These are phyloP conservation scores for Sphenodon punctatus DNA, from an alignment of 2,797 vertebrate genomes.

Conservation along the genomic window DNA sequence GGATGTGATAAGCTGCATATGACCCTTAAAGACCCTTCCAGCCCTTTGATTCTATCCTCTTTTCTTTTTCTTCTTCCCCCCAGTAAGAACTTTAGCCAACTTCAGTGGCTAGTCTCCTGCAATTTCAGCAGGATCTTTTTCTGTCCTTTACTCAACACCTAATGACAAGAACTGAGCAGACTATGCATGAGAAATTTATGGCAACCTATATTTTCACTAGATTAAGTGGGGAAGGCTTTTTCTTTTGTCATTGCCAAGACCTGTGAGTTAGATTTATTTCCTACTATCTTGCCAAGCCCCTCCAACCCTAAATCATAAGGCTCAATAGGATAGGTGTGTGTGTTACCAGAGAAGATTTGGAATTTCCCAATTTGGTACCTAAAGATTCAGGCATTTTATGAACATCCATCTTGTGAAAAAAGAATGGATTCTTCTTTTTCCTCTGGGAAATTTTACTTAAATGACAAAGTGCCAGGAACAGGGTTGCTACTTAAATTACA, in stretches of 20 bases:
- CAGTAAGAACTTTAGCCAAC: not conserved
- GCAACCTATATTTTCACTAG: not conserved
- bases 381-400: not conserved
- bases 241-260: not conserved
- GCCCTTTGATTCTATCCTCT: no score
- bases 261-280: not conserved
- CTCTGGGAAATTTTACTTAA: not conserved
- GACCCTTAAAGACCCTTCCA: no score
- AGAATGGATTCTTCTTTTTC: not conserved
- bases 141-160: not conserved
- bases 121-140: not conserved
- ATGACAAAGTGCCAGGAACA: not conserved
- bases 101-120: not conserved
- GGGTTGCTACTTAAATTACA: not conserved
- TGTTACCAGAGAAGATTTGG: not conserved
- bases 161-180: not conserved
- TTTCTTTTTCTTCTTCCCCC: no score
- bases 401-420: not conserved
- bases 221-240: not conserved
- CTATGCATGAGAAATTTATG: not conserved
- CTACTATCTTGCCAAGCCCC: not conserved
- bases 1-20: no score
- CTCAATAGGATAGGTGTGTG: accelerated
- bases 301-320: not conserved
- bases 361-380: not conserved